Evolutionary conservation across 2,797 vertebrate genomes (phyloP).

Genomic region (Iguana delicatissima): DNA sequence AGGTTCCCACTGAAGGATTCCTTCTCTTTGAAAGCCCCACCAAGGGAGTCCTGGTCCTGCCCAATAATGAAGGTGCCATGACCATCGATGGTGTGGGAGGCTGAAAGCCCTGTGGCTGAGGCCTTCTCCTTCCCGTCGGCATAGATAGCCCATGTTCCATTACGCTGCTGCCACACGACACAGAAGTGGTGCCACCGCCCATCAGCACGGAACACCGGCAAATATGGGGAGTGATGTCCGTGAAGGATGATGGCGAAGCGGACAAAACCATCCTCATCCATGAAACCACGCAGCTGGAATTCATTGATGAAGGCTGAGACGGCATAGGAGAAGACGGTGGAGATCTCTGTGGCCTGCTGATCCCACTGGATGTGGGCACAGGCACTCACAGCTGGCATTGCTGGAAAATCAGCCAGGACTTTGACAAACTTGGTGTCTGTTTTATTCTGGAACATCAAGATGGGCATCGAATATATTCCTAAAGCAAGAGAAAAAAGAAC

Average conservation of each 20-base stretch:
- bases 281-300: constrained; percentile 88
- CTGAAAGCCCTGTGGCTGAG: constrained; percentile 66
- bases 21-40: constrained; percentile 86
- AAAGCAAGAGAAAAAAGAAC: not conserved
- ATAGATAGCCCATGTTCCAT: constrained; percentile 84
- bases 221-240: constrained; percentile 87
- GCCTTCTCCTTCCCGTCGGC: constrained; percentile 83
- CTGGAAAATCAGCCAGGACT: constrained; percentile 81
- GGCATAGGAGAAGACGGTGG: constrained; percentile 89
- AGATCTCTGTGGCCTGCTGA: constrained; percentile 73
- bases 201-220: constrained; percentile 83
- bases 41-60: constrained; percentile 93
- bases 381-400: constrained; percentile 82
- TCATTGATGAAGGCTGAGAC: constrained; percentile 86
- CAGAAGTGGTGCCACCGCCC: constrained; percentile 90
- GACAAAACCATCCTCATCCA: constrained; percentile 78
- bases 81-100: constrained; percentile 79
- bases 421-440: constrained; percentile 82
- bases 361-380: constrained; percentile 90
- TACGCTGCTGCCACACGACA: constrained; percentile 82
- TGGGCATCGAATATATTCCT: constrained; percentile 72
- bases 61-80: constrained; percentile 90
- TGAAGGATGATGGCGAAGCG: constrained; percentile 87
- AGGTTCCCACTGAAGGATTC: constrained; percentile 93
- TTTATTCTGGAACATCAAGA: constrained; percentile 84